These are phyloP conservation scores for Hoplias malabaricus DNA, from an alignment of 2,113 vertebrate species.

Conservation along the genomic window DNA sequence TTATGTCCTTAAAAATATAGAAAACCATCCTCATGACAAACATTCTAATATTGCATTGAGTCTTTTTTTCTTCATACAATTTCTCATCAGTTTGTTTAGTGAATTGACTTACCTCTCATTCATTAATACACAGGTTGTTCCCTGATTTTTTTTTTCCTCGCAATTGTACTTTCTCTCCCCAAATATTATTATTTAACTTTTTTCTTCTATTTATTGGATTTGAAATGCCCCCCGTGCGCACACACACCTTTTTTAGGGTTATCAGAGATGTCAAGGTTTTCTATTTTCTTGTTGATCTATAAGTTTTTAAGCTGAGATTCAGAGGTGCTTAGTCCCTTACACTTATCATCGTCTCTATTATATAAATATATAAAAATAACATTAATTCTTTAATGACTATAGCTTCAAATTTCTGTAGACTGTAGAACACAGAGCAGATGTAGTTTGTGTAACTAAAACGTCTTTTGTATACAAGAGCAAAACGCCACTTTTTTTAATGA, in stretches of 20 bases:
- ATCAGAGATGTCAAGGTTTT: conserved; percentile 56
- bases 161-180: no score
- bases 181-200: conserved; percentile 68
- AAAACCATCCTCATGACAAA: conserved; percentile 59
- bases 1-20: conserved; percentile 58
- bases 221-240: conserved; percentile 66
- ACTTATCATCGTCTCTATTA: conserved; percentile 63
- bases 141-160: conserved; percentile 46
- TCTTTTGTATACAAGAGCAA: conserved; percentile 54
- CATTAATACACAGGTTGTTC: conserved; percentile 65
- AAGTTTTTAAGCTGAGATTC: conserved; percentile 57
- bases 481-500: conserved; percentile 17
- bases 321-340: conserved; percentile 63
- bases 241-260: conserved; percentile 63
- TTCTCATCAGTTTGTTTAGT: conserved; percentile 55
- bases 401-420: conserved; percentile 71
- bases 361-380: conserved; percentile 34
- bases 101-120: conserved; percentile 61
- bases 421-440: conserved; percentile 67
- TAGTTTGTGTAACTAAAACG: conserved; percentile 68
- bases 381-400: conserved; percentile 71
- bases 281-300: conserved; percentile 59
- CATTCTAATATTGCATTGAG: conserved; percentile 57
- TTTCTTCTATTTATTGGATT: conserved; percentile 78
- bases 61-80: conserved; percentile 50